These are phyloP conservation scores for Brenthis ino DNA, from an alignment of 2,888 invertebrate genomes.

Conservation along the genomic window DNA sequence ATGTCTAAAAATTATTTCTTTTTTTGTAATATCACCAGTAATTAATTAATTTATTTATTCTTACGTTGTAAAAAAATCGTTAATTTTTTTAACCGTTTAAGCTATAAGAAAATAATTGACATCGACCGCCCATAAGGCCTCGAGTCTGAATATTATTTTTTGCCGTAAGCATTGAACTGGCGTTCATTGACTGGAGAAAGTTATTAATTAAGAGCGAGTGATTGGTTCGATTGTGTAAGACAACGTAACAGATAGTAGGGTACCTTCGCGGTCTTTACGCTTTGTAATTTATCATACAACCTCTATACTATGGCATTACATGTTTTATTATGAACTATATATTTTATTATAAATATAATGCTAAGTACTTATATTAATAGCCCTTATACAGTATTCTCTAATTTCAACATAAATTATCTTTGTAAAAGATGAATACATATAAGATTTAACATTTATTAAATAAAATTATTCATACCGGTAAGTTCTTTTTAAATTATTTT, in stretches of 20 bases:
- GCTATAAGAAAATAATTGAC: constrained; percentile 2
- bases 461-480: no score
- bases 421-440: no score
- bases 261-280: constrained; percentile 13
- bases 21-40: no score
- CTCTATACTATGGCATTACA: no score
- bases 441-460: no score
- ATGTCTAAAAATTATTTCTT: no score
- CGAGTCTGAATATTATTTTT: constrained; percentile 20
- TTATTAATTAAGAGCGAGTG: constrained; percentile 70
- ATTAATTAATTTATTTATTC: neutral
- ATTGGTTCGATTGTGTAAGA: constrained; percentile 71
- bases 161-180: constrained; percentile 19
- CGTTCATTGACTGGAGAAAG: constrained; percentile 79
- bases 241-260: constrained; percentile 52
- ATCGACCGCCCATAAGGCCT: constrained; percentile 22
- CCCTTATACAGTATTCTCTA: no score
- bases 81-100: neutral
- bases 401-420: no score
- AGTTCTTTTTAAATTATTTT: no score
- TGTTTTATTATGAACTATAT: no score
- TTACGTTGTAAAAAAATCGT: neutral
- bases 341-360: no score
- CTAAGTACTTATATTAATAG: no score
- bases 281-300: neutral